Percentiles rank a stretch among this genome's conserved stretches.
phyloP scores from a whole-genome alignment of 2,888 invertebrate species.

The Terebella lapidaria region DNA sequence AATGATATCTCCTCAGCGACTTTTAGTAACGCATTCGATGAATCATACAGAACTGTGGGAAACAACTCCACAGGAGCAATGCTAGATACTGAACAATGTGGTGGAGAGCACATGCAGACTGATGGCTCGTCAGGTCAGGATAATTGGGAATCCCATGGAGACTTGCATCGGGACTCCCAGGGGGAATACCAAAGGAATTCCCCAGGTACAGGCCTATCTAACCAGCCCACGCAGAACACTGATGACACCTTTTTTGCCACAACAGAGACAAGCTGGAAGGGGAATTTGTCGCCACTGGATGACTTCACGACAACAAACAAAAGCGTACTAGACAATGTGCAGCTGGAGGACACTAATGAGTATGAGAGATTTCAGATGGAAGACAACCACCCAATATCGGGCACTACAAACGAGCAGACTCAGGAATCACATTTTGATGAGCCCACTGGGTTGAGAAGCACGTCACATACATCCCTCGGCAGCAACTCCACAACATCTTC shows the following conservation, averaged over 20 bases:
- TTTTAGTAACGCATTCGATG: slow-evolving; percentile 13
- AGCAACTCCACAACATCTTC: background rate
- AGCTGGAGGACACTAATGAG: background rate
- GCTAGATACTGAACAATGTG: no score
- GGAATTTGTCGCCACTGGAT: background rate
- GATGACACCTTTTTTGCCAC: slow-evolving; percentile 5
- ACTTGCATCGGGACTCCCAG: no score
- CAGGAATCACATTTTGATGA: background rate
- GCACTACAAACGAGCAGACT: background rate
- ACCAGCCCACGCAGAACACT: background rate
- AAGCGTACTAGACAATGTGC: background rate
- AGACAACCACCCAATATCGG: background rate
- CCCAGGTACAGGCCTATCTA: background rate
- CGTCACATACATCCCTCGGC: background rate
- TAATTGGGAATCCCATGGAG: no score
- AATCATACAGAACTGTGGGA: background rate
- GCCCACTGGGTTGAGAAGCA: background rate
- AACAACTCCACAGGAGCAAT: background rate
- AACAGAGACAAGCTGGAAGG: background rate
- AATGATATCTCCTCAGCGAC: slow-evolving; percentile 22
- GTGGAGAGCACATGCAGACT: background rate
- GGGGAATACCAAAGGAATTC: background rate
- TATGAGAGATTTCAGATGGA: background rate
- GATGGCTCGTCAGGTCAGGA: background rate
- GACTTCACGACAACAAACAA: background rate